phyloP scores from a whole-genome alignment of 2,888 invertebrate species.

The Thera britannica region DNA sequence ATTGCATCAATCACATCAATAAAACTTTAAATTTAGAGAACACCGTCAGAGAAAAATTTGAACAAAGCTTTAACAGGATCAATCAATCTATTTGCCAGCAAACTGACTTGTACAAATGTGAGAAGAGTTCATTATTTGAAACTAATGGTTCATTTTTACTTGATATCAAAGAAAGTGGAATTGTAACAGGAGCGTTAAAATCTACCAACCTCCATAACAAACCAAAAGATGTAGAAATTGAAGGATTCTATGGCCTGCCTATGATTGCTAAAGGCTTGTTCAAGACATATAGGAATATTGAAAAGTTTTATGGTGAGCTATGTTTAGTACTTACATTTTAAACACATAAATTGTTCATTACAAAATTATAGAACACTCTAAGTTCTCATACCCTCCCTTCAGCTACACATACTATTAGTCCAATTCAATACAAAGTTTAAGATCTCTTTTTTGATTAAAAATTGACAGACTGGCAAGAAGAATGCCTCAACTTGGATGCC shows the following conservation, averaged over 20 bases:
- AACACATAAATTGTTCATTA: not conserved
- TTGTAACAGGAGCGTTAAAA: conserved; percentile 45
- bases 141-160: conserved; percentile 75
- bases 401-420: too few species aligned
- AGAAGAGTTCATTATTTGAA: conserved; percentile 62
- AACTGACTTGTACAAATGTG: conserved; percentile 53
- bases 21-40: conserved; percentile 43
- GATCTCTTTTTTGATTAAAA: not conserved
- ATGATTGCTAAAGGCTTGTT: conserved; percentile 88
- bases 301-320: conserved; percentile 90
- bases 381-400: too few species aligned
- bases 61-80: conserved; percentile 78
- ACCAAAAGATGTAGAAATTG: conserved; percentile 37
- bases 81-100: conserved; percentile 81
- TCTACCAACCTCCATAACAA: conserved; percentile 5
- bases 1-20: conserved; percentile 41
- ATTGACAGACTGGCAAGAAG: conserved; percentile 95
- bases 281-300: conserved; percentile 90
- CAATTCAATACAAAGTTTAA: too few species aligned
- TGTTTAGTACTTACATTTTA: not conserved
- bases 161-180: conserved; percentile 66
- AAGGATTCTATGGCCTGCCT: conserved; percentile 92
- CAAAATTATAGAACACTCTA: too few species aligned
- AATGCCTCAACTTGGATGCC: conserved; percentile 93
- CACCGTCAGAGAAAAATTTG: conserved; percentile 50